Base-by-base conservation (phyloP, 2,888 invertebrate genomes). In the Syrista parreyssii region DNA sequence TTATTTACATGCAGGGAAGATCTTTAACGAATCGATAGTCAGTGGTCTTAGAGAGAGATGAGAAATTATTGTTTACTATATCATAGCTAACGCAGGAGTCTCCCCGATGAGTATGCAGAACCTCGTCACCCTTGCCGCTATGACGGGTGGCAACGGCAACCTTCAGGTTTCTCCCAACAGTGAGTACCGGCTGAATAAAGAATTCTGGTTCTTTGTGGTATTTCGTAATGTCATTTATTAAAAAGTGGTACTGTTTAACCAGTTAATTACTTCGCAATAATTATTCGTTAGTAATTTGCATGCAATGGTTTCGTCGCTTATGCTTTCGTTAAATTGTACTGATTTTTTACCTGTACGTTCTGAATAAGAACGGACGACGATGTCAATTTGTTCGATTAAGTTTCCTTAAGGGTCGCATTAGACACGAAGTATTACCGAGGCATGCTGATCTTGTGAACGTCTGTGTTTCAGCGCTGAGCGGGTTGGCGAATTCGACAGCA, bases 61-160 rank as follows among this genome's bases (percentile, higher is more conserved):
- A 55, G 9, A 55, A 15, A 55, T 55, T 55, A 55, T 55, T 55
- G 23, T 23, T 9, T 9, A 55, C 23, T 55, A 55, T 78, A 80
- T 89, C 87, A 77, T 84, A 91, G 91, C 91, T 76, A 90, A 88
- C 80, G 89, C 91, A 68, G 76, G 90, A 89, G 78, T 96, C 89
- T 95, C 95, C 84, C 96, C 97, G 78, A 96, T 97, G 92, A 96
- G 96, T 88, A 95, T 98, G 93, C 98, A 98, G 94, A 97, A 97
- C 93, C 93, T 98, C 91, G 97, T 98, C 87, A 97, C 98, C 77
- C 93, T 98, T 84, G 97, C 97, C 78, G 96, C 96, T 74, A 96
- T 96, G 94, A 95, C 96, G 83, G 92, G 92, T 82, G 92, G 90
- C 82, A 92, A 90, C 81, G 90, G 89, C 82, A 92, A 92, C 82